A percentile compares a stretch with the other conserved stretches of the same genome.
phyloP scores from a whole-genome alignment of 2,797 vertebrate species.

The Acrocephalus scirpaceus region DNA sequence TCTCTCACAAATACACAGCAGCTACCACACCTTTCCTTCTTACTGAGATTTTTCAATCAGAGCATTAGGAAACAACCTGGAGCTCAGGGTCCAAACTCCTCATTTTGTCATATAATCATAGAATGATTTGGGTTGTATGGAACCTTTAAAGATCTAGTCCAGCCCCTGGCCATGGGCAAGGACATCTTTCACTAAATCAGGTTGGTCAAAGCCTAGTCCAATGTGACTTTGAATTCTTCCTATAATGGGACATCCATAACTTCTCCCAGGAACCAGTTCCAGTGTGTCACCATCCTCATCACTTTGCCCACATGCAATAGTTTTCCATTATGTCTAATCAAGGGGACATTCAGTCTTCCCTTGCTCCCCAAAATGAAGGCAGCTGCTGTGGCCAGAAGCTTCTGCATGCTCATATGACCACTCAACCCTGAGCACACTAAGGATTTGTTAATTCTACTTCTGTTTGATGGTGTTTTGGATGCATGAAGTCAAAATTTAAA shows the following conservation, averaged over 20 bases:
- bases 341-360: neutral
- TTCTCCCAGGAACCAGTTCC: neutral
- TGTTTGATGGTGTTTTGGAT: neutral
- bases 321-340: neutral
- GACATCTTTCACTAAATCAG: neutral
- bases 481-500: neutral
- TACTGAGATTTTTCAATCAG: neutral
- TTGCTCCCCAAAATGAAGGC: neutral
- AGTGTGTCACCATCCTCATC: neutral
- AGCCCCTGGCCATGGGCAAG: neutral
- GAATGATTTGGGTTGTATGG: neutral
- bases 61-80: neutral
- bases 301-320: neutral
- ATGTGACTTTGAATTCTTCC: neutral
- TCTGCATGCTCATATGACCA: neutral
- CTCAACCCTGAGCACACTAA: neutral
- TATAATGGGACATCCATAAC: fast-evolving
- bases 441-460: neutral
- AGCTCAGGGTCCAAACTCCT: neutral
- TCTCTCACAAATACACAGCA: fast-evolving
- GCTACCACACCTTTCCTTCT: neutral
- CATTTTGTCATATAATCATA: neutral
- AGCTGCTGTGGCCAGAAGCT: neutral
- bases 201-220: neutral
- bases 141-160: neutral